Base-by-base conservation (phyloP, 2,888 invertebrate genomes). In the Aphodius sticticus region DNA sequence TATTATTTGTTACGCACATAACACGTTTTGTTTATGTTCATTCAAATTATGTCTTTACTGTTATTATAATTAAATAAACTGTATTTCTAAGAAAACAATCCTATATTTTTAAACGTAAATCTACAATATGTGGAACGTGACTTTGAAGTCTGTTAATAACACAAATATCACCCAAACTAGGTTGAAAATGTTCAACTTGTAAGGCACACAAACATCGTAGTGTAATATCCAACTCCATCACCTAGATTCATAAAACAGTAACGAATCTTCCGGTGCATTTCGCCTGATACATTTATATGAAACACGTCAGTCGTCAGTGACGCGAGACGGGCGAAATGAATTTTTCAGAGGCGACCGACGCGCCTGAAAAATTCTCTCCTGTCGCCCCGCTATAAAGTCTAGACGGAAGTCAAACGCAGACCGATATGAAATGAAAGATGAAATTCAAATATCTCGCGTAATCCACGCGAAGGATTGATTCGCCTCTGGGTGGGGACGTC, bases 391-490 rank as follows among this genome's bases (percentile, higher is more conserved):
- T 36, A 77, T 36, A 77, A 71, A 77, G 77, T 16, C 75, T 4
- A 16, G 26, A 26, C 77, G 77, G 37, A 77, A 77, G 77, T 74
- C 72, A 77, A 77, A 79, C n/a, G 77, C 77, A 71, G 71, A 37
- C 76, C 76, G 76, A 72, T 71, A 70, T 71, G 76, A 79, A 79
- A 79, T 79, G 79, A 79, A 79, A 79, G 77, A 79, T 79, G 79
- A 79, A 79, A 79, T 79, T 79, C 79, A 79, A 79, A 79, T 79
- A 79, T 77, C 79, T 69, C 36, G 16, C 69, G 77, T 79, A 79
- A 79, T 79, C 77, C 79, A 37, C 69, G 77, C 76, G 37, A 76
- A 35, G 77, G 75, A 74, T 79, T 79, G 71, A 79, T 79, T 76
- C 76, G 76, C 35, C 70, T 36, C 37, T 36, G 53, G 69, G 38